Conservation (phyloP, 2,113 vertebrate genomes). For the Chascanopsetta lugubris region DNA sequence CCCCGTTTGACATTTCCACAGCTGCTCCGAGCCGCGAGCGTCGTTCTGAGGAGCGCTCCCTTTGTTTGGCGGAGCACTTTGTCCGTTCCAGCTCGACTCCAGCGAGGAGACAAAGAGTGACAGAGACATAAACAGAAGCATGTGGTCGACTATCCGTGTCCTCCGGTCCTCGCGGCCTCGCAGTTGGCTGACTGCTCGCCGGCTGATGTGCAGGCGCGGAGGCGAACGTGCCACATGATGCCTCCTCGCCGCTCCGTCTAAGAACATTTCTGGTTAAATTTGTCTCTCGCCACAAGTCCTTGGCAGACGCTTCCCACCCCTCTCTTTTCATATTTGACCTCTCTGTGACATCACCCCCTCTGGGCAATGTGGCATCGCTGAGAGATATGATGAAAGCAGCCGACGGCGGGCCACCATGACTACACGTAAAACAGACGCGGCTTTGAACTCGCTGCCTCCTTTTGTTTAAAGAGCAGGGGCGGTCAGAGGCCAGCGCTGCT, state of each 20-base stretch:
- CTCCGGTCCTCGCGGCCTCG: conserved; percentile 54
- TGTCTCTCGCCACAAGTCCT: conserved; percentile 69
- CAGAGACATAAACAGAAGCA: conserved; percentile 71
- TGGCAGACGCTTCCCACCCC: conserved; percentile 59
- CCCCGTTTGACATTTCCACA: conserved; percentile 76
- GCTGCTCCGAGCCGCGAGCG: conserved; percentile 64
- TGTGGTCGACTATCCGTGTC: conserved; percentile 65
- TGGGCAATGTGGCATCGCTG: conserved; percentile 63
- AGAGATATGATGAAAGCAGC: conserved; percentile 75
- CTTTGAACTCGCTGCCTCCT: conserved; percentile 67
- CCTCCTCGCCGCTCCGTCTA: conserved; percentile 59
- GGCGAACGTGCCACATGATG: conserved; percentile 67
- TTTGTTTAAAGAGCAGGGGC: conserved; percentile 71
- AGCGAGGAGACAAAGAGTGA: conserved; percentile 67
- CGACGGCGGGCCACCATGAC: conserved; percentile 76
- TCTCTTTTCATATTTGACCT: conserved; percentile 78
- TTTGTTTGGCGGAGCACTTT: conserved; percentile 64
- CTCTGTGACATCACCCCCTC: conserved; percentile 70
- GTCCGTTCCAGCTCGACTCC: conserved; percentile 64
- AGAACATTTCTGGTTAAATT: conserved; percentile 71
- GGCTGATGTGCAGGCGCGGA: conserved; percentile 52
- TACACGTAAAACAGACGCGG: conserved; percentile 71
- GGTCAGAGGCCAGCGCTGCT: conserved; percentile 57
- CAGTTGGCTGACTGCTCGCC: conserved; percentile 44
- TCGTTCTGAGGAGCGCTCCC: conserved; percentile 52